Base-by-base conservation (phyloP, 2,888 invertebrate genomes). In the Amphipoea oculea region DNA sequence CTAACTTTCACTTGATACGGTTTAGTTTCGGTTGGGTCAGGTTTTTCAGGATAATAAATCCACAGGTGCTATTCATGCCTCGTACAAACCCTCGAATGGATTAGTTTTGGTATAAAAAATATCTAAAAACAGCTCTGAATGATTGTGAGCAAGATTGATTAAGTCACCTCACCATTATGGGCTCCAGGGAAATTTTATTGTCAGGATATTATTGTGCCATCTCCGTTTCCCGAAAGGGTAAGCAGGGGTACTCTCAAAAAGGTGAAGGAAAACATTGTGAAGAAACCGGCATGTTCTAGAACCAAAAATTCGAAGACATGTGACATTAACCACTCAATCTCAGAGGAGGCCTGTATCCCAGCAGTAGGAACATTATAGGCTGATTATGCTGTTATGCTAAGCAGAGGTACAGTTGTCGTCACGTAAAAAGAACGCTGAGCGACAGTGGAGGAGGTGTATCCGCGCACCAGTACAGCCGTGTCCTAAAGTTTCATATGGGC, bases 41-140 rank as follows among this genome's bases (percentile, higher is more conserved):
- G 12, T 6, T 68, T 69, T 69, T 60, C 78, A 76, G 77, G 68
- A 63, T 79, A 81, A 89, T 86, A 90, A 88, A 87, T 90, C 89
- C 82, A 87, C 90, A 90, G 90, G 90, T 90, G 89, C 83, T 82
- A 81, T 87, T 84, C 84, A 87, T 83, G 87, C 69, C 78, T 67
- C 75, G 66, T 86, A 78, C 83, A 86, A 82, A 78, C 75, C 78
- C 77, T 82, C 73, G 85, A 79, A 90, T 89, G 82, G 87, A 90
- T 90, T 88, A 89, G 81, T 87, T 84, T 77, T 69, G 69, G 82
- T 82, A 82, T 81, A 84, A 88, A 79, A 78, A 78, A 79, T 71
- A 78, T 77, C 76, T 81, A 78, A 73, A 83, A 86, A 81, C 14
- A 66, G 40, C 66, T 70, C 40, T 51, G 77, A 65, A 63, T 79